phyloP scores from a whole-genome alignment of 2,888 invertebrate genomes.

The Lysandra coridon region DNA sequence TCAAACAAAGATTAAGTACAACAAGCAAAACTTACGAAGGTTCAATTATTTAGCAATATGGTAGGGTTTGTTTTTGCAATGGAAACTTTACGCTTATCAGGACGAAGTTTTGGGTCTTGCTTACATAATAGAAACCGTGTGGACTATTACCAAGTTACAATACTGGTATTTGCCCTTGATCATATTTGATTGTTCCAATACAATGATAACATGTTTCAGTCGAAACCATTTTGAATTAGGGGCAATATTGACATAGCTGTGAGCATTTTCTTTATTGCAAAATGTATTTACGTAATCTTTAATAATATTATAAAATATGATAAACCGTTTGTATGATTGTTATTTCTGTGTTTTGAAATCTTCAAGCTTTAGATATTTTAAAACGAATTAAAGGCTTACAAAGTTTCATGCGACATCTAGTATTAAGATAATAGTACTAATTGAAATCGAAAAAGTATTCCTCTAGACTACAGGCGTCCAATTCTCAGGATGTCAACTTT shows the following conservation, averaged over 20 bases:
- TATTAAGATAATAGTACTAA: no score
- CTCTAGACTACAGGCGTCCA: no score
- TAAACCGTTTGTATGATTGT: no score
- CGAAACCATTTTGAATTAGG: not conserved
- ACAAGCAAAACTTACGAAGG: conserved; percentile 29
- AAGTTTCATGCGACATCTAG: no score
- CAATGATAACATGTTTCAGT: conserved; percentile 1
- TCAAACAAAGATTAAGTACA: not conserved
- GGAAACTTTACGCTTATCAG: conserved; percentile 43
- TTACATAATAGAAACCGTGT: conserved; percentile 41
- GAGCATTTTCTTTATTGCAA: not conserved
- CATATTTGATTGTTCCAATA: conserved; percentile 21
- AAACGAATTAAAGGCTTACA: no score
- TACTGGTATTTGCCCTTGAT: conserved; percentile 24
- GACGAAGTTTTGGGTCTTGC: conserved; percentile 43
- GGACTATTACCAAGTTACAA: conserved; percentile 29
- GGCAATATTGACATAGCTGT: not conserved
- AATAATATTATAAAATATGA: no score
- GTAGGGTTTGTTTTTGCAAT: conserved; percentile 41
- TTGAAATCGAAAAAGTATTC: no score
- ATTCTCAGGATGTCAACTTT: no score
- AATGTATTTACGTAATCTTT: no score
- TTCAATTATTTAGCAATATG: conserved; percentile 35
- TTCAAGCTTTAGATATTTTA: no score
- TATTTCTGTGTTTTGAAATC: no score